Conservation (phyloP, 2,113 vertebrate genomes). For the Choloepus hoffmanni region DNA sequence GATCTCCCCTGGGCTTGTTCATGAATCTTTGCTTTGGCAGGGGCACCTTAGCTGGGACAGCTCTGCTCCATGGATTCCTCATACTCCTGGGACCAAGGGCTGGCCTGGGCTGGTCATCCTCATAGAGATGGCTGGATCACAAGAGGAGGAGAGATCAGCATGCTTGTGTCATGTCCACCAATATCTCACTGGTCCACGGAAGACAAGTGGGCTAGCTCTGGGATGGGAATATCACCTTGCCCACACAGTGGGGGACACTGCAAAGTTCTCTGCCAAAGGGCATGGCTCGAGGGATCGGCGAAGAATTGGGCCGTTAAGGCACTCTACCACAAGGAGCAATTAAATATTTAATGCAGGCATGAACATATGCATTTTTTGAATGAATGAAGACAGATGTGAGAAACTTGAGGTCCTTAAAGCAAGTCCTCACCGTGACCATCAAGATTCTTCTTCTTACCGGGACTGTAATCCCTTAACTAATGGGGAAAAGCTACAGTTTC, state of each 20-base stretch:
- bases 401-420: not conserved
- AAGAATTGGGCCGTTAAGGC: not conserved
- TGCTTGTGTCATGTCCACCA: fast-evolving
- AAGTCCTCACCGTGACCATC: not conserved
- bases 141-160: not conserved
- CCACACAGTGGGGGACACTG: not conserved
- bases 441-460: not conserved
- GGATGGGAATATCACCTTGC: not conserved
- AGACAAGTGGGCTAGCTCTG: fast-evolving
- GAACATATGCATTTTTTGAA: not conserved
- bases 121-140: not conserved
- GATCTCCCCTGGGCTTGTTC: not conserved
- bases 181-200: not conserved
- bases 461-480: not conserved
- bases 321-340: not conserved
- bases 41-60: too few species aligned
- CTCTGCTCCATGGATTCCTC: not conserved
- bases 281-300: fast-evolving
- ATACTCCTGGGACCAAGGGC: not conserved
- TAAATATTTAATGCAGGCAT: not conserved
- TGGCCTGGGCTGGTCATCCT: not conserved
- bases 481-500: too few species aligned
- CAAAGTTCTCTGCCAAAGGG: not conserved
- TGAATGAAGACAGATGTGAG: not conserved
- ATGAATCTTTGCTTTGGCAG: not conserved